Evolutionary conservation across 1,140 invertebrate genomes (phyloP), one percentile per base, ranked within the genome.

Genomic region (Ctenoplectra terminalis): DNA sequence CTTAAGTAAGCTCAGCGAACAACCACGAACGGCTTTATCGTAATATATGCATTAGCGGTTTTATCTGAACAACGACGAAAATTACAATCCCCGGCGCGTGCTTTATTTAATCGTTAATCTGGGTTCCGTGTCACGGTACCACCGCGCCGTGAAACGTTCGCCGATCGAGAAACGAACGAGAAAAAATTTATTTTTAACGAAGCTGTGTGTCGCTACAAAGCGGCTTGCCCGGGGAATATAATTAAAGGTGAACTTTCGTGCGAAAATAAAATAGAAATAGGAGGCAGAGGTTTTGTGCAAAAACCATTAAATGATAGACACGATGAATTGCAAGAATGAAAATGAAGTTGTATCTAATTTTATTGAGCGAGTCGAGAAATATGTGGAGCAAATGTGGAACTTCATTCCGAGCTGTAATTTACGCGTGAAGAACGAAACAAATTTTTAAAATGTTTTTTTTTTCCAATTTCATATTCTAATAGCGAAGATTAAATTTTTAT

Each of bases 31-130:
- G 20, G 31, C 20, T 74, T 87, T 88, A 85, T 88, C 82, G 63
- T 86, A 87, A 88, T 79, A 72, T 83, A 81, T 87, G 83, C 82
- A 56, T 63, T 79, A 29, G 61, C 77, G 76, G 48, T 76, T 84
- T 81, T 81, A 86, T 81, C 64, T 34, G 60, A 76, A 60, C 61
- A 52, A 77, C 48, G 29, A n/a, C 8, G 64, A 63, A 82, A 82
- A 70, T 79, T 73, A 85, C 83, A 56, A 71, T 82, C 29, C 56
- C 48, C 26, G 8, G 26, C n/a, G 46, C 23, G n/a, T 61, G 56
- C 56, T 72, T 81, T 58, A 66, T 81, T 81, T 46, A 66, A 40
- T 58, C 78, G 67, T 79, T 79, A 72, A 72, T 79, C 78, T 50
- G 23, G 15, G 40, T 34, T 43, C 15, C 60, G 37, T 63, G 77